These are phyloP conservation scores for Scaptodrosophila latifasciaeformis DNA, from an alignment of 2,888 invertebrate genomes.

Conservation along the genomic window DNA sequence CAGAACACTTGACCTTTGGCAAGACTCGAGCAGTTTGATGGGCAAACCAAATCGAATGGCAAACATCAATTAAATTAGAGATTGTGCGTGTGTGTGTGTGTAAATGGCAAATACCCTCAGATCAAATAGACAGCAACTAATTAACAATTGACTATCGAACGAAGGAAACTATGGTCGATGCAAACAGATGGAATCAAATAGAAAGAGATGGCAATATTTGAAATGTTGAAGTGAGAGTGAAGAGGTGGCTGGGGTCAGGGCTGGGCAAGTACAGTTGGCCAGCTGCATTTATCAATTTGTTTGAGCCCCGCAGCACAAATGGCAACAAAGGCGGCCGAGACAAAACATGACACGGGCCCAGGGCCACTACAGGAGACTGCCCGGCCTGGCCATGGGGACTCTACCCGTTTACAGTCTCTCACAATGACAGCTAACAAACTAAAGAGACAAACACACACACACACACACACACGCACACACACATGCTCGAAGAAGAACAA, in stretches of 20 bases:
- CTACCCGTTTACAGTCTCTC: slow-evolving; percentile 28
- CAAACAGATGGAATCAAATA: no score
- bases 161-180: no score
- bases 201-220: no score
- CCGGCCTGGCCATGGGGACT: background rate
- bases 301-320: slow-evolving; percentile 49
- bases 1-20: slow-evolving; percentile 16
- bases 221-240: no score
- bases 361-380: slow-evolving; percentile 4
- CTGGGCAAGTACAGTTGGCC: background rate
- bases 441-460: slow-evolving; percentile 24
- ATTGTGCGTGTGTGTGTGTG: no score
- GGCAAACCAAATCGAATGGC: background rate
- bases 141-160: no score
- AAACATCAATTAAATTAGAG: slow-evolving; percentile 9
- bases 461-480: background rate
- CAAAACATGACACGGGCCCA: slow-evolving; percentile 46
- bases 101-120: no score
- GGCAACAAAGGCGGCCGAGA: slow-evolving; percentile 50
- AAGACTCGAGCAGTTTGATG: no score
- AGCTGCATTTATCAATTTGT: slow-evolving; percentile 62
- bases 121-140: no score
- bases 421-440: slow-evolving; percentile 54
- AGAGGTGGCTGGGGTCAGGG: no score
- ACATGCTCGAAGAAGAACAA: slow-evolving; percentile 4